Evolutionary conservation across 2,113 vertebrate genomes (phyloP).

Genomic region (Epinephelus fuscoguttatus): DNA sequence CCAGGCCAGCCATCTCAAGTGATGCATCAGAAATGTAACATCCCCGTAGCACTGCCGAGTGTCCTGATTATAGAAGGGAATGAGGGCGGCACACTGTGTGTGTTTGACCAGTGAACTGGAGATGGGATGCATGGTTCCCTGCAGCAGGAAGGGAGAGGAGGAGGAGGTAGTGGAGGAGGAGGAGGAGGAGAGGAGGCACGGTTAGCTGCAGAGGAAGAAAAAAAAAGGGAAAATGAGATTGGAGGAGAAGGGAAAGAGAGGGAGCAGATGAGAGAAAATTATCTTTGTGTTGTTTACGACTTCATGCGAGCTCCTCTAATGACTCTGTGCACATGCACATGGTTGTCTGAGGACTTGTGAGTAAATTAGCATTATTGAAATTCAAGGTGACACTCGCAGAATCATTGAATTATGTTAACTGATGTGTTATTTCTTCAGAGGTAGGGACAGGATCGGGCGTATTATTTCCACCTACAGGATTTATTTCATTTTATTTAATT

Average conservation of each 20-base stretch:
- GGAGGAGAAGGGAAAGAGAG: slow-evolving; percentile 44
- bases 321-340: slow-evolving; percentile 35
- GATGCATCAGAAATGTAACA: slow-evolving; percentile 82
- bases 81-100: slow-evolving; percentile 79
- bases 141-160: slow-evolving; percentile 62
- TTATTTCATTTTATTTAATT: slow-evolving; percentile 75
- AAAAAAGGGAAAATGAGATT: slow-evolving; percentile 52
- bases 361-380: slow-evolving; percentile 69
- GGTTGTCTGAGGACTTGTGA: slow-evolving; percentile 40
- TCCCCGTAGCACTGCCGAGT: slow-evolving; percentile 76
- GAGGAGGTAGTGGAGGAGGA: neutral
- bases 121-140: slow-evolving; percentile 80
- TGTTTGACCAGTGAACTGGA: slow-evolving; percentile 84
- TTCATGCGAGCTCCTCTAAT: slow-evolving; percentile 35
- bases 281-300: slow-evolving; percentile 56
- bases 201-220: slow-evolving; percentile 68
- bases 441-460: slow-evolving; percentile 11
- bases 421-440: slow-evolving; percentile 54
- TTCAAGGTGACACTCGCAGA: slow-evolving; percentile 68
- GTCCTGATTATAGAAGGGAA: slow-evolving; percentile 82
- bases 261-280: slow-evolving; percentile 48
- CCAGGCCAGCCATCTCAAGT: slow-evolving; percentile 79
- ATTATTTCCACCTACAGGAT: slow-evolving; percentile 59
- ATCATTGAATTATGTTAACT: slow-evolving; percentile 65
- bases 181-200: slow-evolving; percentile 15